A percentile compares a stretch with the other conserved stretches of the same genome.
These are phyloP conservation scores for Ammodytes dubius DNA, from an alignment of 2,113 vertebrate genomes.

Conservation along the genomic window DNA sequence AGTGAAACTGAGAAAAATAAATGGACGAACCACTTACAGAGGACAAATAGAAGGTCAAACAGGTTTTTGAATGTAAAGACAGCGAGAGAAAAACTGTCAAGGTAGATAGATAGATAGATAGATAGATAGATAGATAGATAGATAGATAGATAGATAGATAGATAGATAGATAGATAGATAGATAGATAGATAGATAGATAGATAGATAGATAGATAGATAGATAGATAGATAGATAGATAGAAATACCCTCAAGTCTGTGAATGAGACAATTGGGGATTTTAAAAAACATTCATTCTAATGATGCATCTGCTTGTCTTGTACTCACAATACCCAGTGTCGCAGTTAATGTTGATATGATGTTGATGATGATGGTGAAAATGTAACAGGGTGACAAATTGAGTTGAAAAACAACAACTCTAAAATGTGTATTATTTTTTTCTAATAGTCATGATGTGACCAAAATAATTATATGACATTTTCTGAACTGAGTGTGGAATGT, in stretches of 20 bases:
- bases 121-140: conserved; percentile 38
- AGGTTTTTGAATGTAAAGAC: conserved; percentile 39
- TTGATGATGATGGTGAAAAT: not conserved
- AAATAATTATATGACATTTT: too few relatives aligned
- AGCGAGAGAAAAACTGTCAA: conserved; percentile 32
- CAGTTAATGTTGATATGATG: not conserved
- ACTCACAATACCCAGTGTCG: not conserved
- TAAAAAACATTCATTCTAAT: not conserved
- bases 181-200: conserved; percentile 54
- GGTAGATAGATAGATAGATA: conserved; percentile 54
- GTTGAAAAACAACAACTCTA: not conserved
- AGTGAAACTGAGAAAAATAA: conserved; percentile 44
- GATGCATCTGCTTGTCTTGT: not conserved
- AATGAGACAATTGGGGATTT: not conserved
- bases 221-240: conserved; percentile 28
- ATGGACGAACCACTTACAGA: conserved; percentile 56
- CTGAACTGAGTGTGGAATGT: too few relatives aligned
- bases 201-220: conserved; percentile 44
- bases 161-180: conserved; percentile 23
- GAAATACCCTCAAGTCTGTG: too few relatives aligned
- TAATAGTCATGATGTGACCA: too few relatives aligned
- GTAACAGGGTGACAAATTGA: not conserved
- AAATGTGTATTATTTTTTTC: too few relatives aligned
- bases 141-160: conserved; percentile 36
- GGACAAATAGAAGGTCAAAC: conserved; percentile 77